Evolutionary conservation across 2,888 invertebrate species (phyloP), one percentile per base, ranked within the genome.

Genomic region (Andrena praecox): DNA sequence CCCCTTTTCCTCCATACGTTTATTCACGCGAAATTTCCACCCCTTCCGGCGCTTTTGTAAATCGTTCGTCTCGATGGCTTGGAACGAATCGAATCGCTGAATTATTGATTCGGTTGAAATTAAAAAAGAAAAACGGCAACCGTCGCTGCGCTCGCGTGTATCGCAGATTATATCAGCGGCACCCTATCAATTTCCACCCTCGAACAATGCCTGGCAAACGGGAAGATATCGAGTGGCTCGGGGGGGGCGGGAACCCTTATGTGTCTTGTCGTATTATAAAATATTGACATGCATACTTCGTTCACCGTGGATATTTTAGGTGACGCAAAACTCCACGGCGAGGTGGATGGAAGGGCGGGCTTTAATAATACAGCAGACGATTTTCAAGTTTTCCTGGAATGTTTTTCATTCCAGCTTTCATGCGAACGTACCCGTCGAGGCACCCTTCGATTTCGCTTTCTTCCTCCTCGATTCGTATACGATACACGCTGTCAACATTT

Each of bases 251-350:
- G 73, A 73, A 80, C 79, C 72, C 79, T 75, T 83, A 90, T 88
- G 86, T 87, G 86, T 88, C 90, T 88, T 85, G 86, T 90, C 89
- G 90, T 87, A 87, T 90, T 90, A 89, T 91, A 89, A 91, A 91
- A 90, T 91, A 91, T 91, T 90, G 90, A 91, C 87, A 87, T 86
- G 78, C 85, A 76, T 81, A 68, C 83, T 85, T 80, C 75, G 77
- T 85, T 85, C 80, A 75, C 77, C 84, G 80, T 84, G 78, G 82
- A 86, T 85, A 82, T 78, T 86, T 87, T 82, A 89, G 84, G 84
- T 84, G 88, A 85, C 84, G 80, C 68, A 76, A 80, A 71, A 71
- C 80, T 84, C 60, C 54, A 67, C 68, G 59, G 42, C 62, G 64
- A 85, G 80, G 74, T 81, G 70, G 74, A 83, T 78, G 74, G 81